Evolutionary conservation across 2,797 vertebrate genomes (phyloP), one percentile per base, ranked within the genome.

Genomic region (Rhadinocentrus ornatus): DNA sequence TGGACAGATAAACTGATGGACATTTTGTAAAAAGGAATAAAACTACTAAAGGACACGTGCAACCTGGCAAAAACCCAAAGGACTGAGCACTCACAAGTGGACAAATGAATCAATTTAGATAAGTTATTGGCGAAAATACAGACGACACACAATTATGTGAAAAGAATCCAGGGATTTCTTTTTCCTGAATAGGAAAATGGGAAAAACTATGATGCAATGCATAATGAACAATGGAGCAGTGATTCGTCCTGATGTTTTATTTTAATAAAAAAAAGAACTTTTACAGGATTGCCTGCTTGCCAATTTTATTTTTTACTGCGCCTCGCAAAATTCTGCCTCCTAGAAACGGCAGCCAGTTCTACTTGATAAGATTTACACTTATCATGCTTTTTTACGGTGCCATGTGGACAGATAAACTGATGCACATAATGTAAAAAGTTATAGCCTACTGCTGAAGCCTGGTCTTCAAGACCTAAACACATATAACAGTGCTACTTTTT

Each of bases 301-400:
- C 59, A 64, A 44, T 48, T 62, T 78, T 81, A 22, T 41, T 39
- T 44, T 75, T 53, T 41, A 79, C 69, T n/a, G 35, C 2, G n/a
- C 75, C 54, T 52, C 26, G 63, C 27, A 83, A 61, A 71, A 80
- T 55, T 1, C 62, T 41, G 71, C 77, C 73, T 78, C 63, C 54
- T 68, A 71, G 74, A 79, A 76, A 76, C 87, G 71, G 53, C 76
- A 69, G 72, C 66, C 76, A 58, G 75, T 87, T 87, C 65, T 67
- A 76, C 84, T 85, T 87, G 70, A 70, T 44, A 59, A 52, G 55
- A 81, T 75, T 81, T 71, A 72, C 37, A n/a, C 74, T 78, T 70
- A 73, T 65, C 46, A 68, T 67, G 61, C 39, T 64, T 48, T 73
- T 65, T 46, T 2, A n/a, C n/a, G 35, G 62, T 18, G 65, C 35